Conservation (phyloP, 2,888 invertebrate genomes). For the Eupithecia exiguata region DNA sequence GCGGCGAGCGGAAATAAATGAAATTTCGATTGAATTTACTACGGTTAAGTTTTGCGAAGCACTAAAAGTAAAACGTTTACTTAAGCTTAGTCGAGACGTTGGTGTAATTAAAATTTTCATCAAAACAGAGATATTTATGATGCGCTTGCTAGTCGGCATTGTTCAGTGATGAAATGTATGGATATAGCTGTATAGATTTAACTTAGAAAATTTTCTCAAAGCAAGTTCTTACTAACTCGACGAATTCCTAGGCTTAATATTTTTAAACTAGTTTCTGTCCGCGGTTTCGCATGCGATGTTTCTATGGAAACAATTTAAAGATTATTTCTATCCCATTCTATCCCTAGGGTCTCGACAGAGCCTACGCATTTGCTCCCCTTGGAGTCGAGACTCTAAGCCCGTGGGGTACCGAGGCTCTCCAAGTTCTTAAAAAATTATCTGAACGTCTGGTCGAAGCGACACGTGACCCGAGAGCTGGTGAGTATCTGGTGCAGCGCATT, state of each 20-base stretch:
- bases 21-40: conserved; percentile 9
- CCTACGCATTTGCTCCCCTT: too few relatives aligned
- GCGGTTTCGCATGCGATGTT: too few relatives aligned
- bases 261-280: too few relatives aligned
- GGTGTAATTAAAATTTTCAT: conserved; percentile 45
- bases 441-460: too few relatives aligned
- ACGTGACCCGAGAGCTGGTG: too few relatives aligned
- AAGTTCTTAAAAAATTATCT: too few relatives aligned
- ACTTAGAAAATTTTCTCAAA: neutral
- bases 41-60: conserved; percentile 3
- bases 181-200: neutral
- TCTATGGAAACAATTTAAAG: too few relatives aligned
- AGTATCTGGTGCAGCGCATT: too few relatives aligned
- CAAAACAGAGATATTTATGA: conserved; percentile 26
- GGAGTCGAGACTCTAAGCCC: too few relatives aligned
- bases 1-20: neutral
- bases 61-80: conserved; percentile 15
- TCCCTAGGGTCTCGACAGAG: too few relatives aligned
- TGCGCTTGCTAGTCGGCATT: neutral
- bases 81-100: conserved; percentile 19
- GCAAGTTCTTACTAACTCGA: neutral
- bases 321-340: too few relatives aligned
- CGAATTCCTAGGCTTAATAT: neutral
- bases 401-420: too few relatives aligned
- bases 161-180: neutral